phyloP scores from a whole-genome alignment of 2,113 vertebrate species.

The Mormoops blainvillei region DNA sequence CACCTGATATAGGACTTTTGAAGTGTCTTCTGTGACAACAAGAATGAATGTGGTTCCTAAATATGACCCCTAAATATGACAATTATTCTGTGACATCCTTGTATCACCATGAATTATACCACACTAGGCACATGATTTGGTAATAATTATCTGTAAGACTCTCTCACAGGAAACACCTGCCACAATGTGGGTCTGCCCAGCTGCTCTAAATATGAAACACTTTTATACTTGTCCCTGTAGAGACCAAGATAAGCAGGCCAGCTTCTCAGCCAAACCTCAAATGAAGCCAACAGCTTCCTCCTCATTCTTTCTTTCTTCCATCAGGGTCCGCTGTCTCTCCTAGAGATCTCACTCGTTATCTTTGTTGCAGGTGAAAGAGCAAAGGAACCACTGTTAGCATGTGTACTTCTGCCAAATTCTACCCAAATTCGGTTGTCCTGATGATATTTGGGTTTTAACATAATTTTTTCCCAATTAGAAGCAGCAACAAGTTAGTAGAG shows the following conservation, averaged over 20 bases:
- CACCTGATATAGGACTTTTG: not conserved
- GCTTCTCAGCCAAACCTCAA: not conserved
- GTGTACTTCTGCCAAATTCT: not conserved
- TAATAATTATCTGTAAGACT: constrained; percentile 17
- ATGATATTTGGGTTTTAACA: not conserved
- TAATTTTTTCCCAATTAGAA: not conserved
- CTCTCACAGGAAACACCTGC: constrained; percentile 60
- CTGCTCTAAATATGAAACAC: constrained; percentile 47
- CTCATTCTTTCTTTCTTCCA: not conserved
- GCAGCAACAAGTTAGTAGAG: not conserved
- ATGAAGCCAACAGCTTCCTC: not conserved
- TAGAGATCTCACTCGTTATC: not conserved
- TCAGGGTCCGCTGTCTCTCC: not conserved
- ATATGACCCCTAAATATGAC: not conserved
- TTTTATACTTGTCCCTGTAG: not conserved
- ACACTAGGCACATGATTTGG: not conserved
- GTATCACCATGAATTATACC: constrained; percentile 1
- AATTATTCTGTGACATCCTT: not conserved
- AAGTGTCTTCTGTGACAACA: not conserved
- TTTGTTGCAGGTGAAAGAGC: not conserved
- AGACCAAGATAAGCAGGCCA: not conserved
- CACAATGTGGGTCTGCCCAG: not conserved
- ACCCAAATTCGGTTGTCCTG: not conserved
- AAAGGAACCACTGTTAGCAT: not conserved
- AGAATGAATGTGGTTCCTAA: not conserved